Evolutionary conservation across 2,888 invertebrate species (phyloP), one percentile per base, ranked within the genome.

Genomic region (Diplazon laetatorius): DNA sequence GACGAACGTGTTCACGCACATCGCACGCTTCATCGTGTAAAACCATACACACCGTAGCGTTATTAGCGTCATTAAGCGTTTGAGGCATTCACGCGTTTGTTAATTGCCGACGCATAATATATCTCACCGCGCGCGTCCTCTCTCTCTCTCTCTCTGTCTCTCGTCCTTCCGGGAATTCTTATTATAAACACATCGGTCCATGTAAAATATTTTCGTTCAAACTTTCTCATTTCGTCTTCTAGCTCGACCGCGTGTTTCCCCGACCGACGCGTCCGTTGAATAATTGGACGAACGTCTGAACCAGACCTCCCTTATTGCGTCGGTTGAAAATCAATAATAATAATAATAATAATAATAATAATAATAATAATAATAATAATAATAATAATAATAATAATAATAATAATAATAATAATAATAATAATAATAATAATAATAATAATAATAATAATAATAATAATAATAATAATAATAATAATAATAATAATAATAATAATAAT

Each of bases 11-110:
- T 30, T 30, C 30, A 30, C 30, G 6, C 30, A 30, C 30, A n/a
- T n/a, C n/a, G 42, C 50, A 50, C 60, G 65, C 37, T 25, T 22
- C 42, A 60, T 14, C 48, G 50, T n/a, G 35, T 35, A 30, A 52
- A 25, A 65, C n/a, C n/a, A n/a, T n/a, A n/a, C 52, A 60, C 30
- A 30, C 52, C 22, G 30, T 44, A 52, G 44, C 59, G 60, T 71
- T 66, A 62, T 76, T 76, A 66, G 46, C 66, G 10, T 76, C 52
- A 62, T 76, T 71, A 76, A 30, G 55, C 46, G 71, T 22, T 39
- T 20, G 44, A 35, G 60, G 52, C 44, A 42, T 66, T 63, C 20
- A 37, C 50, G 20, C 42, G 39, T 57, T 76, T 55, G 59, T 44
- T 75, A 57, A 25, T 39, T 3, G 37, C 70, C 35, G 59, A 20